A percentile compares a stretch with the other conserved stretches of the same genome.
phyloP scores from a whole-genome alignment of 1,140 invertebrate genomes.

The Danaus plexippus region DNA sequence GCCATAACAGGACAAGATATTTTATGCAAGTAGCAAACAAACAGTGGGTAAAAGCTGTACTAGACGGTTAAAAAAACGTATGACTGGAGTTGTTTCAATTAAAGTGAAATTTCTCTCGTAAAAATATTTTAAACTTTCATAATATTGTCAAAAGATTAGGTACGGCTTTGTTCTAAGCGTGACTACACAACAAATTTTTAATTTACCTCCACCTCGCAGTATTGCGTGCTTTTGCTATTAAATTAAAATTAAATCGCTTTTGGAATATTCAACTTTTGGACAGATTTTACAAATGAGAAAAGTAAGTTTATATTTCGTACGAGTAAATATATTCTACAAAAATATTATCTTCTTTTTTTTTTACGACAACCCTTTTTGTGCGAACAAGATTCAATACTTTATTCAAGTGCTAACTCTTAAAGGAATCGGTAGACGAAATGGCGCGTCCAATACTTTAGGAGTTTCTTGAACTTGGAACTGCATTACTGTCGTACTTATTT shows the following conservation, averaged over 20 bases:
- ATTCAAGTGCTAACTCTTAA: slow-evolving; percentile 4
- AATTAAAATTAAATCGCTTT: slow-evolving; percentile 1
- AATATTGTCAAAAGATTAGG: slow-evolving; percentile 22
- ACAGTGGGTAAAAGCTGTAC: slow-evolving; percentile 10
- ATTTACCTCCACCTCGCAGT: slow-evolving; percentile 12
- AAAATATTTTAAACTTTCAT: slow-evolving; percentile 19
- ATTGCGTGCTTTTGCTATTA: slow-evolving; percentile 1
- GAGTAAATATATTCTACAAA: no score
- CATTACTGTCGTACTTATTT: slow-evolving; percentile 39
- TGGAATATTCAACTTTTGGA: no score
- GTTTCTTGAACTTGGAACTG: slow-evolving; percentile 52
- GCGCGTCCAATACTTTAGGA: slow-evolving; percentile 40
- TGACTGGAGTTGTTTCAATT: no score
- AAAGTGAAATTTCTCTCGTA: slow-evolving; percentile 11
- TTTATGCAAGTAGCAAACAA: slow-evolving; percentile 14
- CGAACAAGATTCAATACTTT: no score
- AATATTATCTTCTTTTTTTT: no score
- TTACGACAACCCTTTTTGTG: no score
- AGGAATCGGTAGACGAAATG: slow-evolving; percentile 38
- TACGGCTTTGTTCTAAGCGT: slow-evolving; percentile 16
- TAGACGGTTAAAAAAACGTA: slow-evolving; percentile 1
- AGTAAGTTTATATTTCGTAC: no score
- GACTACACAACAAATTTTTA: slow-evolving; percentile 18
- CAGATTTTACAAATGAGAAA: slow-evolving; percentile 1
- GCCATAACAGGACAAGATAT: slow-evolving; percentile 22